Evolutionary conservation across 2,113 vertebrate species (phyloP).

Genomic region (Aphelocoma coerulescens): DNA sequence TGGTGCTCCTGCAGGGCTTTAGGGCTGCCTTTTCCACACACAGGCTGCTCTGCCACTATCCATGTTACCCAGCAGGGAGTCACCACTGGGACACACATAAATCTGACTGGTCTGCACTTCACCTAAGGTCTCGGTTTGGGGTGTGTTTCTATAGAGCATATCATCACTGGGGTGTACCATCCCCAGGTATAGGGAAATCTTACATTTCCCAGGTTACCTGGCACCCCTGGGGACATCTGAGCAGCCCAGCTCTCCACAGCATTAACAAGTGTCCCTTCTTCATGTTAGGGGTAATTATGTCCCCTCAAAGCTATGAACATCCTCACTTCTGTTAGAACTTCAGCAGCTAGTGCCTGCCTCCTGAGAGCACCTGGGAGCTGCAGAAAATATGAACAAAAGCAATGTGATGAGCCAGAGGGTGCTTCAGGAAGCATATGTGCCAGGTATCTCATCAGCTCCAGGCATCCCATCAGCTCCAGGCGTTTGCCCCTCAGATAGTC

Average conservation of each 20-base stretch:
- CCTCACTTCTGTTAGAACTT: background rate
- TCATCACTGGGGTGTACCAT: background rate
- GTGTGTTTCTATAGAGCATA: background rate
- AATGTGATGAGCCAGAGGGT: background rate
- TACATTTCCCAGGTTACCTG: background rate
- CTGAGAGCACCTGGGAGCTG: background rate
- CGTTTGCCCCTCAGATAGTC: background rate
- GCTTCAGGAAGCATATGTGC: background rate
- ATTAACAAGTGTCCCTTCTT: background rate
- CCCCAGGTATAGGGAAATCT: background rate
- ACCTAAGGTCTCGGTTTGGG: background rate
- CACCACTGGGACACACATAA: background rate
- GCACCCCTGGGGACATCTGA: background rate
- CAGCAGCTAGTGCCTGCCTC: background rate
- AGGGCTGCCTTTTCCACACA: background rate
- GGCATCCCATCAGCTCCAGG: background rate
- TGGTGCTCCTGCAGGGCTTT: background rate
- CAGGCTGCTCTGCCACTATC: background rate
- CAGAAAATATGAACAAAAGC: background rate
- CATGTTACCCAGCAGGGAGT: background rate
- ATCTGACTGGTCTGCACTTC: background rate
- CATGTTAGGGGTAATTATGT: background rate
- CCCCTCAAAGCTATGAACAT: background rate
- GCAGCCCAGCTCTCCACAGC: background rate
- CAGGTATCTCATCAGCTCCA: background rate